These are phyloP conservation scores for Ascidia mentula DNA, from an alignment of 23 tunicate species.

Conservation along the genomic window DNA sequence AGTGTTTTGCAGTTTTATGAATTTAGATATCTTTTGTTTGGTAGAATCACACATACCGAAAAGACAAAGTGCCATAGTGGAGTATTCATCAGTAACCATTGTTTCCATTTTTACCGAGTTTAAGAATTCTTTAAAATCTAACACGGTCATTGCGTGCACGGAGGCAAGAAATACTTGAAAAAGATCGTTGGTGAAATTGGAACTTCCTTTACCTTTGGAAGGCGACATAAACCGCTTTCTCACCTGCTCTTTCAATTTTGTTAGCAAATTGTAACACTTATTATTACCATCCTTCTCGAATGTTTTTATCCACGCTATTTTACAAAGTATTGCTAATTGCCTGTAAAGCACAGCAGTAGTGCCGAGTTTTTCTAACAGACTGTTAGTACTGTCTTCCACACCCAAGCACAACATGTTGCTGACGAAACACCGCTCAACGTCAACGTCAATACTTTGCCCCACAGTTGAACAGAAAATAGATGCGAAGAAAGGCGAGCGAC, in stretches of 20 bases:
- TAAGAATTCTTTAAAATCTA: not conserved
- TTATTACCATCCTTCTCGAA: no score
- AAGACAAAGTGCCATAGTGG: not conserved
- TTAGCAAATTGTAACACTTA: no score
- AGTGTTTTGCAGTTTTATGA: not conserved
- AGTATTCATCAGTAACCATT: not conserved
- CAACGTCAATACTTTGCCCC: no score
- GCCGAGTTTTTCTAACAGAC: not conserved
- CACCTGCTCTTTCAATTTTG: no score
- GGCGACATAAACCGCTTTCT: no score
- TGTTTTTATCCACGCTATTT: not conserved
- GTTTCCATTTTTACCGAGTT: not conserved
- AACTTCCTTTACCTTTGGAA: no score
- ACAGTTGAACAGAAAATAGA: not conserved
- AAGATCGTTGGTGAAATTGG: no score
- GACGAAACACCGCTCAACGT: not conserved
- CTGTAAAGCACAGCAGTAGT: not conserved
- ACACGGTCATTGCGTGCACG: not conserved
- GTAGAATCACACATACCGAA: not conserved
- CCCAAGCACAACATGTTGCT: not conserved
- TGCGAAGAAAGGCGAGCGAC: not conserved
- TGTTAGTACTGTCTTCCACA: not conserved
- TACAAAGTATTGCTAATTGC: not conserved
- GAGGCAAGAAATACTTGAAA: not conserved
- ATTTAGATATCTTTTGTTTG: not conserved